phyloP scores from a whole-genome alignment of 2,113 vertebrate species.

The Mobula hypostoma region DNA sequence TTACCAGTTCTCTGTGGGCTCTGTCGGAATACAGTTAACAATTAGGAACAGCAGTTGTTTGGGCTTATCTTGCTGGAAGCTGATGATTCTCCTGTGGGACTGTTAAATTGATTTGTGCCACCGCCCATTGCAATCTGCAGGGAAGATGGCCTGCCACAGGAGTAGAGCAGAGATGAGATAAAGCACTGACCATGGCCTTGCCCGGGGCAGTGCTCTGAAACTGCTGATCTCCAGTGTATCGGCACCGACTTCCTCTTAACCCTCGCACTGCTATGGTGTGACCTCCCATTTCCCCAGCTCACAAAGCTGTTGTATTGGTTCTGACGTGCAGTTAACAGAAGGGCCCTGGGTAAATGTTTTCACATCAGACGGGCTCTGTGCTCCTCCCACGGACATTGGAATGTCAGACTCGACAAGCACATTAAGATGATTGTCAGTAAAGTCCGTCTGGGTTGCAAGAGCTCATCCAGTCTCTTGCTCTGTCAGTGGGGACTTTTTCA shows the following conservation, averaged over 20 bases:
- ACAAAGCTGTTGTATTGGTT: background rate
- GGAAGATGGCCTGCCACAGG: too few relatives aligned
- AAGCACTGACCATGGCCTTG: background rate
- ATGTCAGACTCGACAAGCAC: background rate
- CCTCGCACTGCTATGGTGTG: background rate
- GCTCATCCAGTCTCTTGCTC: too few relatives aligned
- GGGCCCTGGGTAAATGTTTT: background rate
- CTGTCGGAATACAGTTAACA: background rate
- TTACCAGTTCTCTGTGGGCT: background rate
- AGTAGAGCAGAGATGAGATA: background rate
- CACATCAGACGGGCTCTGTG: background rate
- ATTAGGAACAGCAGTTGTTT: background rate
- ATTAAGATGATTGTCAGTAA: background rate
- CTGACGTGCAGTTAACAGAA: background rate
- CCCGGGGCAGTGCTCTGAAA: background rate
- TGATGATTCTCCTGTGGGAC: background rate
- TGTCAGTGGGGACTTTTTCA: too few relatives aligned
- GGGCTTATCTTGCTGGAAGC: background rate
- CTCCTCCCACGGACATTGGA: background rate
- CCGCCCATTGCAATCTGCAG: background rate
- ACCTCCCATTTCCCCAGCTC: background rate
- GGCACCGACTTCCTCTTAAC: background rate
- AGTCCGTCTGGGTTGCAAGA: too few relatives aligned
- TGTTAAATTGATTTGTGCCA: background rate
- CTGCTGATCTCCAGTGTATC: background rate